These are phyloP conservation scores for Escarpia spicata DNA, from an alignment of 2,888 invertebrate species.

Conservation along the genomic window DNA sequence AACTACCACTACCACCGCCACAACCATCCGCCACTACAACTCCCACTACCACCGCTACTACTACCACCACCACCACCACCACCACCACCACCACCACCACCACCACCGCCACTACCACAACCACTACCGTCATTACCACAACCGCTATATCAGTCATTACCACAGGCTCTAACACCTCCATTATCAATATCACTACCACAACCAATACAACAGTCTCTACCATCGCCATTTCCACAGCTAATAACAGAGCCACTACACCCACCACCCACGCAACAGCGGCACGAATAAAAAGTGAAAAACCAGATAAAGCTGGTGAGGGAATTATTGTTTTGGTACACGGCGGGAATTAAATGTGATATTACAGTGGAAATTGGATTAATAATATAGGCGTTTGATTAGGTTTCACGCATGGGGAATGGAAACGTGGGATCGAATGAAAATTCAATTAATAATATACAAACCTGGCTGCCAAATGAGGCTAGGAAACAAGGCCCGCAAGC, in stretches of 20 bases:
- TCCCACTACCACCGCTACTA: background rate
- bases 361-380: background rate
- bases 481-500: background rate
- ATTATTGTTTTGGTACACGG: background rate
- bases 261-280: background rate
- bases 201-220: constrained; percentile 4
- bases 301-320: background rate
- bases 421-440: background rate
- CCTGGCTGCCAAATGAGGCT: background rate
- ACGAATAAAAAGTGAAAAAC: background rate
- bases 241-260: background rate
- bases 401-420: background rate
- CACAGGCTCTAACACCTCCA: background rate
- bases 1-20: too few species aligned
- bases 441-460: background rate
- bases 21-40: background rate
- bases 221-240: constrained; percentile 1
- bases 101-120: background rate
- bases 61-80: background rate
- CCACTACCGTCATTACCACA: background rate
- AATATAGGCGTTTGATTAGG: background rate
- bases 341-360: background rate
- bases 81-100: background rate
- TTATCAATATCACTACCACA: background rate
- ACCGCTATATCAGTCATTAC: background rate